Conservation (phyloP, 2,888 invertebrate genomes). For the Lithophane semibrunnea region DNA sequence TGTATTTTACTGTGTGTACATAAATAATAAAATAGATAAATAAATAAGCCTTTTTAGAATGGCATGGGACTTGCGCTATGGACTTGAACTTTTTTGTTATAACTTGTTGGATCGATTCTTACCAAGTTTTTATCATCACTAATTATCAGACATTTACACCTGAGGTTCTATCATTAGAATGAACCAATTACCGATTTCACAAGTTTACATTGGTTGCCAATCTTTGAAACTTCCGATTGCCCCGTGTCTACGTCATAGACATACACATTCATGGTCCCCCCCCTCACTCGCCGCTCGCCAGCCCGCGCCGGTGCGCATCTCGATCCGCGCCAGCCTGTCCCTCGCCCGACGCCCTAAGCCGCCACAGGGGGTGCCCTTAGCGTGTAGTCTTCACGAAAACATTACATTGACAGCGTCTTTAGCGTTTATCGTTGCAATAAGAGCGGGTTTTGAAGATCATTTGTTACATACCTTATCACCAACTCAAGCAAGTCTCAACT, state of each 20-base stretch:
- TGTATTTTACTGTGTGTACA: no score
- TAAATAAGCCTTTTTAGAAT: neutral
- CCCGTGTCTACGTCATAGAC: neutral
- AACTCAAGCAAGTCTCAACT: conserved; percentile 18
- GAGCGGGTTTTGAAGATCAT: neutral
- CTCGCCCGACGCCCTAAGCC: no score
- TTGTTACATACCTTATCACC: conserved; percentile 32
- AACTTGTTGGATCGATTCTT: neutral
- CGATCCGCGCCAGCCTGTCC: no score
- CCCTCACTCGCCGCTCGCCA: no score
- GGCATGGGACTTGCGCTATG: neutral
- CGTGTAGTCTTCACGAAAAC: no score
- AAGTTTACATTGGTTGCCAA: neutral
- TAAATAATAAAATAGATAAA: neutral
- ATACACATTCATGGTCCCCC: no score
- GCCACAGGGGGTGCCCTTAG: no score
- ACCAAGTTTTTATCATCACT: neutral
- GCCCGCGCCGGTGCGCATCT: no score
- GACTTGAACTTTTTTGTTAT: neutral
- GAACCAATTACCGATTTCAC: neutral
- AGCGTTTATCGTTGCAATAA: neutral
- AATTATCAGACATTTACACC: neutral
- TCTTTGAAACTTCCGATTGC: neutral
- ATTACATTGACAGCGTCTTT: neutral
- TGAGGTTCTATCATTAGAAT: neutral